Evolutionary conservation across 2,113 vertebrate genomes (phyloP).

Genomic region (Rostratula benghalensis): DNA sequence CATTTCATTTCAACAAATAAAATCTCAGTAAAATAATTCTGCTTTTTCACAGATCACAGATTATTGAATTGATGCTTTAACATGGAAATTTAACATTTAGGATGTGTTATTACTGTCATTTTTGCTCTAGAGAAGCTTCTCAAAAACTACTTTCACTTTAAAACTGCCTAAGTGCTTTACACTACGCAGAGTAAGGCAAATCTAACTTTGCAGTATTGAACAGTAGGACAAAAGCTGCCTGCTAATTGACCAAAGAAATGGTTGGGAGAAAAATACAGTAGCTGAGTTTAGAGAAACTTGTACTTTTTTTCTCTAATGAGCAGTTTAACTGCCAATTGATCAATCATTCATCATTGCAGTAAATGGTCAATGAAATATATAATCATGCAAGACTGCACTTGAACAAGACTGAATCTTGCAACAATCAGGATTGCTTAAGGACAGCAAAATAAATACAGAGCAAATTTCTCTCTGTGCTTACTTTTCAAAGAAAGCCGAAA

Average conservation of each 20-base stretch:
- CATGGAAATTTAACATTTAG: conserved; percentile 31
- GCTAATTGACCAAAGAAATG: conserved; percentile 28
- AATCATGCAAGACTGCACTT: conserved; percentile 1
- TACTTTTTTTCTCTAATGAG: conserved; percentile 61
- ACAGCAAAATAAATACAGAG: conserved; percentile 8
- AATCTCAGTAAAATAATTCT: conserved; percentile 35
- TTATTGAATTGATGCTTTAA: conserved; percentile 50
- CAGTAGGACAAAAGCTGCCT: conserved; percentile 26
- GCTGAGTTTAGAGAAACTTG: conserved; percentile 42
- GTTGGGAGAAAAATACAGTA: conserved; percentile 37
- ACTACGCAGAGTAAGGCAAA: background rate
- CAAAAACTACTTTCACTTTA: conserved; percentile 29
- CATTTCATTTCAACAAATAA: conserved; percentile 43
- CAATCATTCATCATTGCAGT: conserved; percentile 26
- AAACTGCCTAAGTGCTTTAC: conserved; percentile 29
- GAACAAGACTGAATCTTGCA: background rate
- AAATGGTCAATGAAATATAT: conserved; percentile 45
- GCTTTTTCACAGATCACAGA: conserved; percentile 18
- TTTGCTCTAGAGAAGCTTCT: conserved; percentile 1
- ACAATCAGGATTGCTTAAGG: background rate
- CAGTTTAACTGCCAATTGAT: conserved; percentile 51
- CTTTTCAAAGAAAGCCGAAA: background rate
- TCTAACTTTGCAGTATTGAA: conserved; percentile 34
- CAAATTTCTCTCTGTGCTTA: background rate
- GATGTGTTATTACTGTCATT: conserved; percentile 25